phyloP scores from a whole-genome alignment of 2,797 vertebrate species.

The Parotocinclus haroldoi region DNA sequence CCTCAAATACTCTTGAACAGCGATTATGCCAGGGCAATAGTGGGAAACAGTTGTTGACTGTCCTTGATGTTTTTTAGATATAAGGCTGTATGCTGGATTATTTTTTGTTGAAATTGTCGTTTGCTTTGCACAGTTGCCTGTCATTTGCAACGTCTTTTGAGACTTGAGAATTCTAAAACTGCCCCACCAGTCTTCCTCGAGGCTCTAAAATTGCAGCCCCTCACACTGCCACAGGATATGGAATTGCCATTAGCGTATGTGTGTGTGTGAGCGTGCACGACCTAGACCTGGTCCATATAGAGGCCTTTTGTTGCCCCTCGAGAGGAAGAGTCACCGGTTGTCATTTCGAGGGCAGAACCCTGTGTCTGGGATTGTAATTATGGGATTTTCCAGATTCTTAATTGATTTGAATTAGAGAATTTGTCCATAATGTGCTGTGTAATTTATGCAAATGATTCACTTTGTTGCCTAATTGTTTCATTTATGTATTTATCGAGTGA shows the following conservation, averaged over 20 bases:
- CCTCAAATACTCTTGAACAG: too few relatives aligned
- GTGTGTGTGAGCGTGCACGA: slow-evolving; percentile 15
- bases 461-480: slow-evolving; percentile 83
- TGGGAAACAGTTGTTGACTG: too few relatives aligned
- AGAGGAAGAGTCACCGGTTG: slow-evolving; percentile 63
- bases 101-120: too few relatives aligned
- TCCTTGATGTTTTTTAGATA: too few relatives aligned
- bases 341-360: slow-evolving; percentile 51
- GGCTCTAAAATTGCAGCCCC: slow-evolving; percentile 7
- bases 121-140: too few relatives aligned
- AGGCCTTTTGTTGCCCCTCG: slow-evolving; percentile 58
- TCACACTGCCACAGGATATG: slow-evolving; percentile 29
- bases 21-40: too few relatives aligned
- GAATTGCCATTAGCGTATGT: slow-evolving; percentile 44
- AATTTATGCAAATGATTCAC: slow-evolving; percentile 95
- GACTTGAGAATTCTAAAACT: not conserved
- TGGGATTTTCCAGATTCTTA: slow-evolving; percentile 69
- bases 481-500: slow-evolving; percentile 67
- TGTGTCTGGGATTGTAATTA: slow-evolving; percentile 74
- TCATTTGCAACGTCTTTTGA: not conserved
- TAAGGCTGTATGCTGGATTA: too few relatives aligned
- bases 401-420: slow-evolving; percentile 79
- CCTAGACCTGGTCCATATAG: slow-evolving; percentile 48
- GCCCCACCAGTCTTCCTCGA: not conserved
- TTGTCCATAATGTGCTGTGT: slow-evolving; percentile 80